These are phyloP conservation scores for Albula glossodonta DNA, from an alignment of 2,113 vertebrate genomes.

Conservation along the genomic window DNA sequence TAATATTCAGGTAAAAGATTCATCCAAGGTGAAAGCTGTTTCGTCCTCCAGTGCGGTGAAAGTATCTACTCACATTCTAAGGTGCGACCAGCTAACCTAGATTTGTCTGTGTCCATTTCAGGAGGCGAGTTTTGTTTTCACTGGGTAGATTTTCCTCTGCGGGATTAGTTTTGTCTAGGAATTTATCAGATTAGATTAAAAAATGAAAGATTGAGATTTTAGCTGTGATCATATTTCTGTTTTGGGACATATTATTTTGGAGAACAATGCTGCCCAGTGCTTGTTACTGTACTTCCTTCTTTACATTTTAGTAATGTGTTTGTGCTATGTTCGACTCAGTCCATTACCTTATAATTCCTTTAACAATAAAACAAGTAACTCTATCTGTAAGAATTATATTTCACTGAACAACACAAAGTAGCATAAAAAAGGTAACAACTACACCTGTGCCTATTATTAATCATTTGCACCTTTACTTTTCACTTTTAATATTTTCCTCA, in stretches of 20 bases:
- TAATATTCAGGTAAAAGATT: not conserved
- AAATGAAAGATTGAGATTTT: not conserved
- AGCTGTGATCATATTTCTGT: not conserved
- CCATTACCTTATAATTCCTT: not conserved
- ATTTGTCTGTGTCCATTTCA: not conserved
- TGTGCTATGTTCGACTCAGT: not conserved
- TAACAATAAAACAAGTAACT: not conserved
- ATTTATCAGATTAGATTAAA: slow-evolving; percentile 14
- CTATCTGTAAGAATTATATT: not conserved
- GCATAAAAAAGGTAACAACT: not conserved
- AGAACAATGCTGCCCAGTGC: not conserved
- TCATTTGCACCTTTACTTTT: not conserved
- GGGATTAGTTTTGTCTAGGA: slow-evolving; percentile 22
- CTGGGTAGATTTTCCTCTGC: not conserved
- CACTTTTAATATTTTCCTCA: not conserved
- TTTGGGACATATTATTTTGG: not conserved
- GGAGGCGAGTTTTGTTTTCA: not conserved
- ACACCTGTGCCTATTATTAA: not conserved
- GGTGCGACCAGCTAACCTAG: slow-evolving; percentile 13
- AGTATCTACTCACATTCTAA: not conserved
- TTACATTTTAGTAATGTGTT: not conserved
- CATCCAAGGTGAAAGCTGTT: not conserved
- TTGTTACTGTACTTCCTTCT: not conserved
- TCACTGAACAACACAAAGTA: not conserved
- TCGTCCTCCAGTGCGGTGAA: not conserved